Percentiles rank a stretch among this genome's conserved stretches.
Evolutionary conservation across 2,113 vertebrate genomes (phyloP).

Genomic region (Thermophis baileyi): DNA sequence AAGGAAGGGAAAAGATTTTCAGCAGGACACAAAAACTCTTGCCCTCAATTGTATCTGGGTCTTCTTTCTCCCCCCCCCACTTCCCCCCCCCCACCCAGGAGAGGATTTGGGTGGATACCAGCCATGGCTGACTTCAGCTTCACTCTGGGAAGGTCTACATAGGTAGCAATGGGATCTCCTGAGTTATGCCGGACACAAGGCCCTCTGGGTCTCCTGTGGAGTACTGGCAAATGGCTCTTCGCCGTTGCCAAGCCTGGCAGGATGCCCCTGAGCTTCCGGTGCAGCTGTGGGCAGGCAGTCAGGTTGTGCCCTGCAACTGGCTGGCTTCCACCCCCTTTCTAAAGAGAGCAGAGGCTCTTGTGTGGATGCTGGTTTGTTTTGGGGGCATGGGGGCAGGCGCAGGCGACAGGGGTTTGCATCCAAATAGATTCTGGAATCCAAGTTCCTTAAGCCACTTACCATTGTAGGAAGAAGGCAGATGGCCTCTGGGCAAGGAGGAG

Average conservation of each 20-base stretch:
- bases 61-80: neutral
- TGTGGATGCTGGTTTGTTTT: accelerated
- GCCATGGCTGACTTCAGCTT: constrained; percentile 15
- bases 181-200: neutral
- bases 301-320: neutral
- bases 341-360: neutral
- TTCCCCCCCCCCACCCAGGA: accelerated
- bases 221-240: neutral
- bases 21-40: neutral
- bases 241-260: neutral
- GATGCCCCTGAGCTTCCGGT: neutral
- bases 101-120: neutral
- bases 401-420: neutral
- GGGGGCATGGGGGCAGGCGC: neutral
- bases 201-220: neutral
- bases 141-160: neutral
- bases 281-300: neutral
- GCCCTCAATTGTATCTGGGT: neutral
- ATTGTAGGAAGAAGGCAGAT: neutral
- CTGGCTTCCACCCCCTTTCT: neutral
- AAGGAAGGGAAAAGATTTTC: neutral
- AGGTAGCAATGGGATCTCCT: constrained; percentile 35
- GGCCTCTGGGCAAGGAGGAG: neutral
- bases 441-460: neutral
- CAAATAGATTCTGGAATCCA: neutral